These are phyloP conservation scores for Dicentrarchus labrax DNA, from an alignment of 2,113 vertebrate genomes.

Conservation along the genomic window DNA sequence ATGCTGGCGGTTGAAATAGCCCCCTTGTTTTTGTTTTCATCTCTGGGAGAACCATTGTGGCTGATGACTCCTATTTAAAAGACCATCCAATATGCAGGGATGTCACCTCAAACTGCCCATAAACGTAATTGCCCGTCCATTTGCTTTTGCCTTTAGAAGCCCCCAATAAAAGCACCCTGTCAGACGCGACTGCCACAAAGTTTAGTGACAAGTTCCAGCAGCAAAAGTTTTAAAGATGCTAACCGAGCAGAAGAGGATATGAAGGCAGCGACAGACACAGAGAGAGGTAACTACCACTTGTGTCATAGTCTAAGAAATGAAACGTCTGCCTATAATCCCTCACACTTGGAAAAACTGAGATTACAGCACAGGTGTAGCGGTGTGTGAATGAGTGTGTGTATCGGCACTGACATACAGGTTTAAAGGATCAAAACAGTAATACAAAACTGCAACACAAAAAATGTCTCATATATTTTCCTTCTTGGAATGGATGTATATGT, in stretches of 20 bases:
- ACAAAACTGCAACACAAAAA: conserved; percentile 50
- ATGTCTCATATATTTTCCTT: conserved; percentile 27
- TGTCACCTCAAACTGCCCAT: conserved; percentile 86
- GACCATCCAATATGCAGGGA: conserved; percentile 87
- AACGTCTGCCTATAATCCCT: conserved; percentile 70
- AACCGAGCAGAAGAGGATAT: conserved; percentile 70
- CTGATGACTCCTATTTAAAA: conserved; percentile 87
- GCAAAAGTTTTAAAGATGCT: conserved; percentile 77
- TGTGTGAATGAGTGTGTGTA: conserved; percentile 68
- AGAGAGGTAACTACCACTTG: conserved; percentile 72
- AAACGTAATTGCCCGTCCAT: conserved; percentile 87
- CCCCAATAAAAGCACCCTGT: conserved; percentile 84
- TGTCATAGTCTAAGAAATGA: conserved; percentile 68
- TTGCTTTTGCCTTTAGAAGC: conserved; percentile 81
- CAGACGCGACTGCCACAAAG: conserved; percentile 77
- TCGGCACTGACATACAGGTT: conserved; percentile 55
- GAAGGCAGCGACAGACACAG: conserved; percentile 43
- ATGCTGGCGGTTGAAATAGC: conserved; percentile 80
- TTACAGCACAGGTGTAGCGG: conserved; percentile 63
- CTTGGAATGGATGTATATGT: conserved; percentile 11
- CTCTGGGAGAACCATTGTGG: conserved; percentile 81
- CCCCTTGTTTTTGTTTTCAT: conserved; percentile 83
- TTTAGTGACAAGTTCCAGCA: conserved; percentile 75
- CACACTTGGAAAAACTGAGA: conserved; percentile 63
- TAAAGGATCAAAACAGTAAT: conserved; percentile 61